A percentile compares a stretch with the other conserved stretches of the same genome.
Conservation (phyloP, 2,797 vertebrate species). For the Pangasius krempfi region DNA sequence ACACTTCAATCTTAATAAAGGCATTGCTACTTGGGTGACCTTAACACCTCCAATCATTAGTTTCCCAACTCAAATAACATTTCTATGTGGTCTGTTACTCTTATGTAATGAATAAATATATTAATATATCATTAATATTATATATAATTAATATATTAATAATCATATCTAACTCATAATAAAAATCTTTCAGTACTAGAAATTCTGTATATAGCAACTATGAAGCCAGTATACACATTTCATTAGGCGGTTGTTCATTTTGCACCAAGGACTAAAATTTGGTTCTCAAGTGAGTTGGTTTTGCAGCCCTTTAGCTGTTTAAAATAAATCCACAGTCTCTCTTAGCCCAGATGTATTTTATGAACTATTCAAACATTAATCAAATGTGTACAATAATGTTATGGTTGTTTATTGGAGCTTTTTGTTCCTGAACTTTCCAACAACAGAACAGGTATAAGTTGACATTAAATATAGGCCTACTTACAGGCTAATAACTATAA, state of each 20-base stretch:
- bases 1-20: neutral
- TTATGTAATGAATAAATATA: neutral
- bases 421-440: neutral
- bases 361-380: neutral
- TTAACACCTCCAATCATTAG: neutral
- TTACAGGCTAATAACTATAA: neutral
- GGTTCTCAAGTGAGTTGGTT: neutral
- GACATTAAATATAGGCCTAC: neutral
- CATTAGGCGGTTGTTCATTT: neutral
- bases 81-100: neutral
- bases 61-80: neutral
- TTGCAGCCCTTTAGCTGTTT: neutral
- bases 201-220: neutral
- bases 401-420: neutral
- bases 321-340: neutral
- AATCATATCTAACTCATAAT: neutral
- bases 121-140: neutral
- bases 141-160: neutral
- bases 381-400: neutral
- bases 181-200: neutral
- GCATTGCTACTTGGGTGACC: neutral
- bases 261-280: neutral
- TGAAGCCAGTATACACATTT: neutral
- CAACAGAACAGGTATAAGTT: neutral
- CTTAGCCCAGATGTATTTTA: neutral